phyloP scores from a whole-genome alignment of 2,797 vertebrate species.

The Aulostomus chinensis region DNA sequence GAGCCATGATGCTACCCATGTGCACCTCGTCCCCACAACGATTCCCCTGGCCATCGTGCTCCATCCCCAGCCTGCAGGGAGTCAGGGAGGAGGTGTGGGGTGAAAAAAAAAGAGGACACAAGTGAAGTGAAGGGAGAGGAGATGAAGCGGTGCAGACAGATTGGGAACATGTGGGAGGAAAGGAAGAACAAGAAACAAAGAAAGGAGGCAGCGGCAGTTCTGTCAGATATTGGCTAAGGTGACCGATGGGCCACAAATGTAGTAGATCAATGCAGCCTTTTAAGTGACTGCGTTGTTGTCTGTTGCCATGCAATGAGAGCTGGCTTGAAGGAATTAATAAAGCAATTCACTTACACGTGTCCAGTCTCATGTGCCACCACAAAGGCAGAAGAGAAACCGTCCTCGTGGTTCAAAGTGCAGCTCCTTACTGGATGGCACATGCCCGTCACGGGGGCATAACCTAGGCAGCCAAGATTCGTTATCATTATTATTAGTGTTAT shows the following conservation, averaged over 20 bases:
- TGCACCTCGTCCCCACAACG: slow-evolving; percentile 95
- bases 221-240: slow-evolving; percentile 20
- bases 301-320: too few relatives aligned
- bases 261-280: slow-evolving; percentile 11
- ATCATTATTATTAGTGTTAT: too few relatives aligned
- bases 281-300: slow-evolving; percentile 11
- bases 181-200: slow-evolving; percentile 21
- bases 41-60: slow-evolving; percentile 97
- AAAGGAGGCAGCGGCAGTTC: slow-evolving; percentile 8
- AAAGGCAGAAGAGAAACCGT: slow-evolving; percentile 97
- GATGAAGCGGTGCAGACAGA: slow-evolving; percentile 34
- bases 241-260: slow-evolving; percentile 16
- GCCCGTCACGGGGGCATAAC: slow-evolving; percentile 96
- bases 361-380: slow-evolving; percentile 98
- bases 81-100: neutral
- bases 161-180: slow-evolving; percentile 32
- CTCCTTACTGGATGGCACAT: slow-evolving; percentile 98
- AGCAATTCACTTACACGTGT: slow-evolving; percentile 89
- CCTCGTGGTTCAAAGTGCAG: slow-evolving; percentile 98
- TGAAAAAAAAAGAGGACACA: neutral
- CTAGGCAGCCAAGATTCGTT: slow-evolving; percentile 64
- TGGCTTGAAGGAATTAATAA: slow-evolving; percentile 4
- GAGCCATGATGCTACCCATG: slow-evolving; percentile 99
- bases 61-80: slow-evolving; percentile 92
- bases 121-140: slow-evolving; percentile 5